Percentiles rank a stretch among this genome's conserved stretches.
Conservation (phyloP, 2,113 vertebrate genomes). For the Corythaeola cristata region DNA sequence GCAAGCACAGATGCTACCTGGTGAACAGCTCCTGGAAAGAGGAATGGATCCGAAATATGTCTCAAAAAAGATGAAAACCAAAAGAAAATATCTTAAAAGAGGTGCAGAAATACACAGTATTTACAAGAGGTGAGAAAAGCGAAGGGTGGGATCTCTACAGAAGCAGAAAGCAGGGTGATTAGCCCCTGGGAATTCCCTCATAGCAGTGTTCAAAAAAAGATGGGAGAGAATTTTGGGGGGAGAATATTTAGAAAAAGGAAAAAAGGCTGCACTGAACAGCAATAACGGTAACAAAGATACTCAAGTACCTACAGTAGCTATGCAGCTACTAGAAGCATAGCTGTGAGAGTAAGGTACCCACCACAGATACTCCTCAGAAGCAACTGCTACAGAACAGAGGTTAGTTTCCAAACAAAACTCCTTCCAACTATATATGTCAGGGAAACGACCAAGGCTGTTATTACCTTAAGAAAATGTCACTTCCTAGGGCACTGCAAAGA, state of each 20-base stretch:
- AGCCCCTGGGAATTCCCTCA: not conserved
- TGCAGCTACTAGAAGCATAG: not conserved
- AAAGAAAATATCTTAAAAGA: not conserved
- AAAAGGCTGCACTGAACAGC: not conserved
- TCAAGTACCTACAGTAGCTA: not conserved
- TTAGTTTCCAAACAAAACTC: not conserved
- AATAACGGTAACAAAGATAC: not conserved
- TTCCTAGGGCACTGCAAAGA: fast-evolving
- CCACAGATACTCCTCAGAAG: not conserved
- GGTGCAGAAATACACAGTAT: not conserved
- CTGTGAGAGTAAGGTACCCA: not conserved
- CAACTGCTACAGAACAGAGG: not conserved
- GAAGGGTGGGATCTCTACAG: not conserved
- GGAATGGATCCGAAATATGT: not conserved
- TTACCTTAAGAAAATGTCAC: not conserved
- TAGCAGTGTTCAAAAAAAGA: not conserved
- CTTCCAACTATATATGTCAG: not conserved
- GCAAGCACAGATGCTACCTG: not conserved
- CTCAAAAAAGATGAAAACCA: not conserved
- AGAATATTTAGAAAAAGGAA: not conserved
- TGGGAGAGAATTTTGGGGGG: not conserved
- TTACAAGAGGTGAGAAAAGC: not conserved
- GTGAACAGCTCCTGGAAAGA: not conserved
- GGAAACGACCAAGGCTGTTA: not conserved
- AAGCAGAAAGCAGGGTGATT: not conserved